Base-by-base conservation (phyloP, 2,888 invertebrate species). In the Calameuta pallipes region DNA sequence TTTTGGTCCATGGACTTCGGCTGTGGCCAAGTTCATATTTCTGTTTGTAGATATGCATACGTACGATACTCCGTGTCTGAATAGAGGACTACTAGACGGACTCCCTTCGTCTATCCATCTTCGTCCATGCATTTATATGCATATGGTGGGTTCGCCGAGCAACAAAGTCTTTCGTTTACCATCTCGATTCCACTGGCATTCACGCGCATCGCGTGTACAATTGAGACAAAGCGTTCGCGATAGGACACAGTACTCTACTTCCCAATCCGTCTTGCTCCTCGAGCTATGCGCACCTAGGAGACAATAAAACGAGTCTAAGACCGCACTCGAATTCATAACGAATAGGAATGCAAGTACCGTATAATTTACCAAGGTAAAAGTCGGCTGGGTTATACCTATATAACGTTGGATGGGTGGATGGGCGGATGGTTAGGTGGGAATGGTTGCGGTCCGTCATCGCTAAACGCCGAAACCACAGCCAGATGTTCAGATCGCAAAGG, bases 401-500 rank as follows among this genome's bases (percentile, higher is more conserved):
- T 9, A 56, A 1, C 56, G 56, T 56, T 9, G 23, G 56, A 56
- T 56, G 56, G 56, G 56, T 56, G 35, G 35, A 35, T 56, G 56
- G 56, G 56, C 23, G 35, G 35, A 35, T 9, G 23, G 56, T 23
- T 56, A 23, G 56, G 56, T 56, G 23, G 56, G 23, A 56, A 56
- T 56, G 33, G 71, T 83, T 86, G 85, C 82, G 87, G 86, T 87
- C 83, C 86, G 85, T 84, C 85, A 83, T 85, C 85, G 87, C 84
- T 89, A 90, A 90, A 87, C 85, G 87, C 83, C 84, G 85, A 89
- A 90, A 89, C 90, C 90, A 84, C 89, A 87, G 74, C 90, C 90
- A 90, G 90, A 90, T 90, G 90, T 89, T 80, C 78, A 79, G 80
- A 78, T 77, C 80, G 76, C 80, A 80, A 79, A 79, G 80, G 82